Conservation (phyloP, 2,888 invertebrate genomes). For the Ptychoptera contaminata region DNA sequence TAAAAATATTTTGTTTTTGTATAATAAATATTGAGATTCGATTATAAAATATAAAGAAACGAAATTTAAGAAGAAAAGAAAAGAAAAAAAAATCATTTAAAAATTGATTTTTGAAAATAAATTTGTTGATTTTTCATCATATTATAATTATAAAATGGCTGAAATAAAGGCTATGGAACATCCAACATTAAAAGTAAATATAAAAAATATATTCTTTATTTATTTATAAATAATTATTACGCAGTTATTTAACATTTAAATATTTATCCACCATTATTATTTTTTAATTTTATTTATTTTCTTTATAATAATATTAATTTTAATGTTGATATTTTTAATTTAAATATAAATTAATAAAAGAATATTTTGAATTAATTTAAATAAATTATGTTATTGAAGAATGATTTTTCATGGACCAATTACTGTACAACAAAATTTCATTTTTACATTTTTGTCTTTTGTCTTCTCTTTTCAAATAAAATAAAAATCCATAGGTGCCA, state of each 20-base stretch:
- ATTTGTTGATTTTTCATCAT: too few relatives aligned
- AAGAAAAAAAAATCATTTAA: neutral
- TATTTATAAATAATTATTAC: too few relatives aligned
- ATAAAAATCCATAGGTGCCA: slow-evolving; percentile 53
- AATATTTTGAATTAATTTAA: too few relatives aligned
- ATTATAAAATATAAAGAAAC: neutral
- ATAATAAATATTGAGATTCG: too few relatives aligned
- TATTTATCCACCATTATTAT: neutral
- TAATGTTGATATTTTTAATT: too few relatives aligned
- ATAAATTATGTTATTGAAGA: too few relatives aligned
- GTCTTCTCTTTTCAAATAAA: slow-evolving; percentile 1
- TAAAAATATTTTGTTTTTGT: too few relatives aligned
- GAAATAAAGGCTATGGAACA: slow-evolving; percentile 91
- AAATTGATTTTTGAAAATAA: neutral
- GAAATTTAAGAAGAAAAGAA: neutral
- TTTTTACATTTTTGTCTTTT: slow-evolving; percentile 6
- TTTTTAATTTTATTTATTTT: neutral
- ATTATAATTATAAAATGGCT: slow-evolving; percentile 44
- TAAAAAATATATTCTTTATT: too few relatives aligned
- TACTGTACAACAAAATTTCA: too few relatives aligned
- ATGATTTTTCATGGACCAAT: too few relatives aligned
- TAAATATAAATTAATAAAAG: too few relatives aligned
- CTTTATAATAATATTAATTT: neutral
- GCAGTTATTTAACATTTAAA: too few relatives aligned
- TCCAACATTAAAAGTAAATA: slow-evolving; percentile 74